Base-by-base conservation (phyloP, 2,888 invertebrate species). In the Reticulitermes lucifugus region DNA sequence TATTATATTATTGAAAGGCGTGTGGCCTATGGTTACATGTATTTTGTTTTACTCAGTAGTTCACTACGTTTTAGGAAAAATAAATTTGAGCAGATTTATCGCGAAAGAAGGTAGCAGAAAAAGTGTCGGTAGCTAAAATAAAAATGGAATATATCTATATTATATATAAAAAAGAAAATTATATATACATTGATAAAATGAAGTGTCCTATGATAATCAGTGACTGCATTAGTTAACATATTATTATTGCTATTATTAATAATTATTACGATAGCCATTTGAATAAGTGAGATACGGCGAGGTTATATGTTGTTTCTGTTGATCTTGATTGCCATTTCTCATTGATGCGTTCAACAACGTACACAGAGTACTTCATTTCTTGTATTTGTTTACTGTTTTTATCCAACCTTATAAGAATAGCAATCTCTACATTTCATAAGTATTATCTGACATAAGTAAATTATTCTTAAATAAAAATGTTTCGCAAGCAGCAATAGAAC, bases 91-190 rank as follows among this genome's bases (percentile, higher is more conserved):
- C 85, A 85, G 83, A 84, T 84, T 70, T 84, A 81, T 82, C 82
- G 41, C 82, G 86, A 84, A 71, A 84, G 77, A 75, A 80, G 59
- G 85, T 86, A 86, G 87, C 81, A 86, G 83, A 84, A 43, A 85
- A 83, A 75, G 85, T 85, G 83, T 87, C 87, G 87, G 87, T 87
- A 87, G 87, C 86, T 85, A 84, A 87, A 87, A 85, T 84, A 83
- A 85, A 86, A 86, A 86, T 77, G 79, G 84, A 85, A 85, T 87
- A 85, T 87, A 85, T 87, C 83, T 87, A 87, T 87, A 85, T 87
- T 87, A 87, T 85, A 86, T 87, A 86, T 84, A 87, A 84, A 84
- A 79, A 83, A 83, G 79, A 86, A 86, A 83, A 86, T 85, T 87
- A 86, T 86, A 86, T 87, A 84, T 84, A 86, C 83, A 86, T 73